phyloP scores from a whole-genome alignment of 1,140 invertebrate species.

The Littorina saxatilis region DNA sequence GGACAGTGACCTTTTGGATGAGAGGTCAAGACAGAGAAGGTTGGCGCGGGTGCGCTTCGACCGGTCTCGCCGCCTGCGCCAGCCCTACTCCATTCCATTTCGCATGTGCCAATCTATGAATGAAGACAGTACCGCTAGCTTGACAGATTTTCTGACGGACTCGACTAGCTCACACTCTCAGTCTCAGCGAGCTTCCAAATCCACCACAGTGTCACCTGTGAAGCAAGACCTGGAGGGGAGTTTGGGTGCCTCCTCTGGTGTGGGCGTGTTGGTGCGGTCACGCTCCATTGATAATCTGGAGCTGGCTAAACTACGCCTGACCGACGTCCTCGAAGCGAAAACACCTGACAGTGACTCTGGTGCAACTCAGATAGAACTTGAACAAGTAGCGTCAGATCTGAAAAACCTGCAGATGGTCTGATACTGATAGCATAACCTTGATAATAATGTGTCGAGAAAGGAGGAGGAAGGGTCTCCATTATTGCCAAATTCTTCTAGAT shows the following conservation, averaged over 20 bases:
- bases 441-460: too few relatives aligned
- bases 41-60: conserved; percentile 48
- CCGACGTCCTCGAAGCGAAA: conserved; percentile 50
- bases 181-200: conserved; percentile 51
- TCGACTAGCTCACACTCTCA: background rate
- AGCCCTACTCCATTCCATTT: conserved; percentile 70
- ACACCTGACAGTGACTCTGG: conserved; percentile 44
- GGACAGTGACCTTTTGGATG: conserved; percentile 28
- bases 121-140: conserved; percentile 36
- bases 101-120: conserved; percentile 60
- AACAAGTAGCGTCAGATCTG: conserved; percentile 61
- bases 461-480: too few relatives aligned
- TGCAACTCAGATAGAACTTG: conserved; percentile 62
- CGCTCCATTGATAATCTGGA: conserved; percentile 70
- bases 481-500: too few relatives aligned
- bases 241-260: conserved; percentile 1
- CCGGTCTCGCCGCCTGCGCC: conserved; percentile 55
- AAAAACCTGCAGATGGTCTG: conserved; percentile 61
- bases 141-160: conserved; percentile 15
- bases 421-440: background rate
- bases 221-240: conserved; percentile 48
- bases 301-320: conserved; percentile 56
- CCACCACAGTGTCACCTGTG: conserved; percentile 62
- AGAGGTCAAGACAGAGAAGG: conserved; percentile 29
- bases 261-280: conserved; percentile 48